Evolutionary conservation across 2,113 vertebrate genomes (phyloP).

Genomic region (Clarias macrocephalus): DNA sequence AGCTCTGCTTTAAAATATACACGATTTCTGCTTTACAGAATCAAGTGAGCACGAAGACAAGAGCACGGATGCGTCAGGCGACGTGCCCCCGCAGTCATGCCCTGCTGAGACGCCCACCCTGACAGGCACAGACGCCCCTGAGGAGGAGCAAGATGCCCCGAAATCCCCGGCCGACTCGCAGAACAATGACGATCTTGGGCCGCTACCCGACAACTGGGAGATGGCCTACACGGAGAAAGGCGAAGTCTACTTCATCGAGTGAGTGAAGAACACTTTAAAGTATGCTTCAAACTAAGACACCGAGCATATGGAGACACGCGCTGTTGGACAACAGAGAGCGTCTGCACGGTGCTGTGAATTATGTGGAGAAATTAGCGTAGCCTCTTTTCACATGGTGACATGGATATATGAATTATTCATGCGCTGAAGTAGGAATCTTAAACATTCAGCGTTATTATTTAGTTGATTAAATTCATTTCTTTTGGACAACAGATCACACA

Average conservation of each 20-base stretch:
- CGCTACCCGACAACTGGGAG: conserved; percentile 97
- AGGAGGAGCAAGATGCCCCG: conserved; percentile 81
- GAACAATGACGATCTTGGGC: conserved; percentile 87
- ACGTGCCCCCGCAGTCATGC: conserved; percentile 81
- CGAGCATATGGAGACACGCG: not conserved
- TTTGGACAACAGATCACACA: conserved; percentile 1
- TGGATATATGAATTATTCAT: conserved; percentile 39
- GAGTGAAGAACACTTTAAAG: conserved; percentile 65
- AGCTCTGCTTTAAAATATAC: not conserved
- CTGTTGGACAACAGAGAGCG: conserved; percentile 10
- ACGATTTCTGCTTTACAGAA: conserved; percentile 72
- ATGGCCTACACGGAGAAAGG: conserved; percentile 99
- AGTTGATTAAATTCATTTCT: not conserved
- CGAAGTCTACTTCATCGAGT: conserved; percentile 99
- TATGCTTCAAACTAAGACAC: conserved; percentile 20
- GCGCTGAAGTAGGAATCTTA: not conserved
- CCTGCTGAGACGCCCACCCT: conserved; percentile 76
- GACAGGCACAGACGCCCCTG: conserved; percentile 80
- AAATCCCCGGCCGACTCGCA: conserved; percentile 78
- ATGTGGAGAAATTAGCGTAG: conserved; percentile 4
- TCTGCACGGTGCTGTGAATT: not conserved
- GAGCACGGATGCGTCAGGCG: conserved; percentile 87
- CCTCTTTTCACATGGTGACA: conserved; percentile 31
- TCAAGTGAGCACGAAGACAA: conserved; percentile 98
- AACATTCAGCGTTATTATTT: not conserved